Percentiles rank a stretch among this genome's conserved stretches.
Evolutionary conservation across 2,888 invertebrate genomes (phyloP).

Genomic region (Gortyna flavago): DNA sequence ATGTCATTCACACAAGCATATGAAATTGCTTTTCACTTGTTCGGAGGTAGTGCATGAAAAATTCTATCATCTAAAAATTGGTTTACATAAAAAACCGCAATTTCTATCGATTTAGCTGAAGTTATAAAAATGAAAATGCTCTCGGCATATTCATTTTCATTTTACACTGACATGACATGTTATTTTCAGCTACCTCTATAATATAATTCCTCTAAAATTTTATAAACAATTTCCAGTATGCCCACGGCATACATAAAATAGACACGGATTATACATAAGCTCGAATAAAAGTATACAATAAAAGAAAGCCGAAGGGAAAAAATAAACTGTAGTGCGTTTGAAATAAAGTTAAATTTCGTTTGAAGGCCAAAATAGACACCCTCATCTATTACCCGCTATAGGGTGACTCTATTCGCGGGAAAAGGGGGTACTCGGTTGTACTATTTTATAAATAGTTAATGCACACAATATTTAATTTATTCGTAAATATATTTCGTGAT

Average conservation of each 20-base stretch:
- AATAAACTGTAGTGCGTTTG: background rate
- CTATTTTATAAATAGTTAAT: conserved; percentile 66
- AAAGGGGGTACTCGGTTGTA: conserved; percentile 56
- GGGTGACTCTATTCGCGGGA: conserved; percentile 66
- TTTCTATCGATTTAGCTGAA: conserved; percentile 8
- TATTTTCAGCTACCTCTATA: conserved; percentile 33
- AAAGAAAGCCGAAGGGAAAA: conserved; percentile 24
- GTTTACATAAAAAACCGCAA: conserved; percentile 19
- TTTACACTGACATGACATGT: conserved; percentile 26
- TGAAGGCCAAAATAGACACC: conserved; percentile 66
- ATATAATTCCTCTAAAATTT: conserved; percentile 53
- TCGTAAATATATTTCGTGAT: conserved; percentile 68
- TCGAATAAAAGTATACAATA: conserved; percentile 53
- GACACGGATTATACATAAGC: conserved; percentile 52
- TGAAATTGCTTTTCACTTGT: background rate
- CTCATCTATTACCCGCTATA: conserved; percentile 79
- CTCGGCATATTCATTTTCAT: conserved; percentile 36
- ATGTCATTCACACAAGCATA: background rate
- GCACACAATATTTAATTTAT: conserved; percentile 70
- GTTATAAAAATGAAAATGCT: conserved; percentile 30
- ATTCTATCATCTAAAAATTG: background rate
- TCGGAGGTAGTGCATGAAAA: background rate
- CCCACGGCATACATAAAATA: conserved; percentile 56
- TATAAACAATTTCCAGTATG: conserved; percentile 46
- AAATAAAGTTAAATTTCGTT: conserved; percentile 51